Percentiles rank a stretch among this genome's conserved stretches.
Conservation (phyloP, 2,113 vertebrate genomes). For the Pseudolaguvia tuberculata region DNA sequence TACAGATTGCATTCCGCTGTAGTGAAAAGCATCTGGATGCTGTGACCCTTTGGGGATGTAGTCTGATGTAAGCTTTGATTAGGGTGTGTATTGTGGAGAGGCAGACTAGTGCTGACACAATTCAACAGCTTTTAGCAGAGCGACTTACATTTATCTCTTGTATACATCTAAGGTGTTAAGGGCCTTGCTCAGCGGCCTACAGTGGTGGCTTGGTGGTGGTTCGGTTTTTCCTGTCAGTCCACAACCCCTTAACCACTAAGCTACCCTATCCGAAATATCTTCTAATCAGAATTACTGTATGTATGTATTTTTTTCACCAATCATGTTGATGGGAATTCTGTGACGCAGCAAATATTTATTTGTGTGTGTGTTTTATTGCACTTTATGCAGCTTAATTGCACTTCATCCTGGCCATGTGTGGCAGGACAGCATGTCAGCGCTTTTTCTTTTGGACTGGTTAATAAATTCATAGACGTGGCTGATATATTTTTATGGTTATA, state of each 20-base stretch:
- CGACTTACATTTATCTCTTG: too few species aligned
- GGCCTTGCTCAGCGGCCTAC: too few species aligned
- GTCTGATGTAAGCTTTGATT: not conserved
- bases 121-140: not conserved
- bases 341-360: not conserved
- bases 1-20: not conserved
- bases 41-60: not conserved
- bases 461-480: not conserved
- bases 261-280: too few species aligned
- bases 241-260: too few species aligned
- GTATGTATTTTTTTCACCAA: not conserved
- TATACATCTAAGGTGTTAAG: too few species aligned
- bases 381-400: not conserved
- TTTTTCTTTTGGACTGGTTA: not conserved
- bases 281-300: too few species aligned
- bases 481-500: not conserved
- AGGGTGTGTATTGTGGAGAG: not conserved
- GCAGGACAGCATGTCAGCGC: not conserved
- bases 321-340: not conserved
- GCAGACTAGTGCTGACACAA: not conserved
- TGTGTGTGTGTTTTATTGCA: not conserved
- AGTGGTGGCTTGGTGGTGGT: not conserved
- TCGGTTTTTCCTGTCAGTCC: too few species aligned
- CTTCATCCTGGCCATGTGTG: not conserved
- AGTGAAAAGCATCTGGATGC: not conserved